Evolutionary conservation across 35 echinoderm and acorn worm species (phyloP).

Genomic region (Anneissia japonica): DNA sequence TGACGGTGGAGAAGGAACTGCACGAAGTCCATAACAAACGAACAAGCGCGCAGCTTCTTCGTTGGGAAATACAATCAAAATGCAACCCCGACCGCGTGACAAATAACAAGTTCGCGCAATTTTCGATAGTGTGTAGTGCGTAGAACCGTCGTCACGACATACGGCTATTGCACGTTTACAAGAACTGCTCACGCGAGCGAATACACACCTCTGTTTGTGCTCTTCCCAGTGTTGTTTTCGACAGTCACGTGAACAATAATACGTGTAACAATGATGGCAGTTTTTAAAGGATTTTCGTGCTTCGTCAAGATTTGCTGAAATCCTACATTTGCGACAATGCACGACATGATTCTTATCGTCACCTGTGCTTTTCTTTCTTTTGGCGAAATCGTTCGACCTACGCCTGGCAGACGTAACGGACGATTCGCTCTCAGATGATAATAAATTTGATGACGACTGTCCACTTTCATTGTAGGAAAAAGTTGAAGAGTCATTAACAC

Average conservation of each 20-base stretch:
- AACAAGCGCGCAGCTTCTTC: conserved; percentile 33
- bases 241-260: conserved; percentile 88
- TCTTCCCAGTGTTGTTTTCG: conserved; percentile 58
- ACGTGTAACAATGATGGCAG: conserved; percentile 93
- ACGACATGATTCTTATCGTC: neutral
- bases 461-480: neutral
- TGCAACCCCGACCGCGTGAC: conserved; percentile 49
- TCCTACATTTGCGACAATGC: conserved; percentile 5
- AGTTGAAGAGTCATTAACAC: neutral
- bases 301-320: conserved; percentile 28
- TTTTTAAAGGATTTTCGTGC: conserved; percentile 80
- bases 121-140: conserved; percentile 50
- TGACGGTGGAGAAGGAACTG: conserved; percentile 17
- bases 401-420: neutral
- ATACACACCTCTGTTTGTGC: conserved; percentile 83
- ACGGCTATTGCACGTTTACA: conserved; percentile 80
- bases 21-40: conserved; percentile 26
- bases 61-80: conserved; percentile 53
- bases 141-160: conserved; percentile 58
- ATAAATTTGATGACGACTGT: neutral
- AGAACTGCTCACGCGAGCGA: conserved; percentile 61
- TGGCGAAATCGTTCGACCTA: neutral
- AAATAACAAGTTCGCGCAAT: conserved; percentile 66
- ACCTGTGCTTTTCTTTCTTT: neutral
- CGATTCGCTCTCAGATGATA: neutral